phyloP scores from a whole-genome alignment of 2,113 vertebrate genomes.

The Sander vitreus region DNA sequence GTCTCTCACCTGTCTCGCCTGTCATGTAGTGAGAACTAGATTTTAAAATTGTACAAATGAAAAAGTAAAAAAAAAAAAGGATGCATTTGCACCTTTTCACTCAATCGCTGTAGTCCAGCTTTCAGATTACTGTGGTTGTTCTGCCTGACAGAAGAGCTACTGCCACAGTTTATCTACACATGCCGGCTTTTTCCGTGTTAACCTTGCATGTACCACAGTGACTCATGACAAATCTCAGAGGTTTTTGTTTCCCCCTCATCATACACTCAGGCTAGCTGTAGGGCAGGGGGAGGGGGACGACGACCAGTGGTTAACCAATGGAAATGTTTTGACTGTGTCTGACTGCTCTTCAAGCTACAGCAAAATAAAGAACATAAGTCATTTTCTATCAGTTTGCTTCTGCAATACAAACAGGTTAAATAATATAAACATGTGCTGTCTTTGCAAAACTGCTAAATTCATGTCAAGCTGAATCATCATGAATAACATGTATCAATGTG shows the following conservation, averaged over 20 bases:
- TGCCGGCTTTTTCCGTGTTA: conserved; percentile 35
- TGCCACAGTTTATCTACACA: conserved; percentile 6
- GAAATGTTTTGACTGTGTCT: conserved; percentile 75
- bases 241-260: conserved; percentile 56
- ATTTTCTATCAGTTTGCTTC: neutral
- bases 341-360: conserved; percentile 26
- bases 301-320: conserved; percentile 81
- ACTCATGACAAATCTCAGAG: conserved; percentile 80
- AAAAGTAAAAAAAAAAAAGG: neutral
- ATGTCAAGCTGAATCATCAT: neutral
- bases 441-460: neutral
- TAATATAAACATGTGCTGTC: neutral
- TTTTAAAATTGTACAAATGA: neutral
- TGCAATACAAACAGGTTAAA: neutral
- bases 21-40: neutral
- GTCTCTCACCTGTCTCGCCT: neutral
- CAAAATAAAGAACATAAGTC: neutral
- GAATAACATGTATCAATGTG: neutral
- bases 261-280: conserved; percentile 35
- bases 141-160: neutral
- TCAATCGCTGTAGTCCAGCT: neutral
- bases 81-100: neutral
- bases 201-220: conserved; percentile 50
- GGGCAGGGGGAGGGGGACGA: neutral
- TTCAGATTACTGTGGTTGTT: neutral